Base-by-base conservation (phyloP, 1,140 invertebrate genomes). In the Zaprionus taronus region DNA sequence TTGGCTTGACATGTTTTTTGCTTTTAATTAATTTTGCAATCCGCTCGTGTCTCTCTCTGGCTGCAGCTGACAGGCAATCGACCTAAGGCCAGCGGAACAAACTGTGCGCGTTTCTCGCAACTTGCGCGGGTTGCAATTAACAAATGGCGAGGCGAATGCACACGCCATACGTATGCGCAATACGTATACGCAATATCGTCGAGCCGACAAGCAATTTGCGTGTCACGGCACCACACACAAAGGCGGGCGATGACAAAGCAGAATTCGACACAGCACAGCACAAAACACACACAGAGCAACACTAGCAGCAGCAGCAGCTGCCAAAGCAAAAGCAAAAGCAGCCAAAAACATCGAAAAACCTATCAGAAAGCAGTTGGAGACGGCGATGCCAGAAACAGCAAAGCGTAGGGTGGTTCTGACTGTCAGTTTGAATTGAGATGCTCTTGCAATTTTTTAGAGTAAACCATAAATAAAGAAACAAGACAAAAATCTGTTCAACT, bases 11-110 rank as follows among this genome's bases (percentile, higher is more conserved):
- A 60, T 68, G 41, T 24, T 83, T 60, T 73, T 77, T 49, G 44
- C 22, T 65, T 81, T 89, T 89, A 89, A 89, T 87, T 89, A 89
- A 89, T 84, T 87, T 84, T 79, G 84, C 78, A 47, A 80, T 80
- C 78, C 38, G 31, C 31, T 38, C 41, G 20, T 47, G 41, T 55
- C 24, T 24, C 51, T 55, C 24, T 24, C 51, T 70, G 60, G 71
- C 84, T 87, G 83, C 71, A 78, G 44, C 72, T 87, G 84, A 87
- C 83, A 89, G 77, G 84, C 73, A 72, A 72, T 68, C 66, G 49
- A 70, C 70, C 55, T 64, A 64, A 62, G 74, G 73, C 66, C 34
- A 17, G 26, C 9, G 24, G 28, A 28, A 57, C 12, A 12, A 49
- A 20, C 60, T 55, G 69, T 20, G 22, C 36, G 14, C 36, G 4